Conservation (phyloP, 2,113 vertebrate genomes). For the Antennarius striatus region DNA sequence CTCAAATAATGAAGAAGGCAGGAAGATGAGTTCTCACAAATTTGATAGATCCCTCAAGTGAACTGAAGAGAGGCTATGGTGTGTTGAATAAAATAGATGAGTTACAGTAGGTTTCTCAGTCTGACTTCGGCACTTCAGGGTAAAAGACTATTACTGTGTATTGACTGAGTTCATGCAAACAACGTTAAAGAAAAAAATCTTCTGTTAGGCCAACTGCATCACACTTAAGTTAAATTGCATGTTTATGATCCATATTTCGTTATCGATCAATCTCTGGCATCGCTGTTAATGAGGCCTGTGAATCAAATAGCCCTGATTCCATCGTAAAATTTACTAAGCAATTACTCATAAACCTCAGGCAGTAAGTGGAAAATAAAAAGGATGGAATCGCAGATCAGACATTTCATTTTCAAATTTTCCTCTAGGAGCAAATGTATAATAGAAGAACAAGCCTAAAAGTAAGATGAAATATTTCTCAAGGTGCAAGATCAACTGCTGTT, state of each 20-base stretch:
- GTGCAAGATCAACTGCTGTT: background rate
- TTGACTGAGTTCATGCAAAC: too few relatives aligned
- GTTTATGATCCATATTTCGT: background rate
- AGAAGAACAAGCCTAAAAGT: background rate
- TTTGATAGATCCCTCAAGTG: too few relatives aligned
- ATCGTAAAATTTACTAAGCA: slow-evolving; percentile 26
- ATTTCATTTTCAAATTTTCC: slow-evolving; percentile 6
- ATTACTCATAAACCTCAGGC: slow-evolving; percentile 29
- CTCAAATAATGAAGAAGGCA: too few relatives aligned
- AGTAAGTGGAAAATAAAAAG: slow-evolving; percentile 6
- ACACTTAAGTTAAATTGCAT: too few relatives aligned
- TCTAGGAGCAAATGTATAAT: background rate
- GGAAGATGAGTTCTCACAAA: too few relatives aligned
- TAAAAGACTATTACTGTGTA: too few relatives aligned
- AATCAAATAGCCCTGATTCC: slow-evolving; percentile 19
- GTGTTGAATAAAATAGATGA: too few relatives aligned
- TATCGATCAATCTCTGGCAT: slow-evolving; percentile 31
- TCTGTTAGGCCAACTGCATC: too few relatives aligned
- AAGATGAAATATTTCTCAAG: slow-evolving; percentile 5
- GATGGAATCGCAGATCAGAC: slow-evolving; percentile 29
- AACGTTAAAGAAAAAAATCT: background rate
- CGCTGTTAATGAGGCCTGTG: slow-evolving; percentile 29
- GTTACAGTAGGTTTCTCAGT: too few relatives aligned
- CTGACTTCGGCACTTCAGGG: too few relatives aligned
- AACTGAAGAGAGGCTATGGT: too few relatives aligned